Base-by-base conservation (phyloP, 2,888 invertebrate genomes). In the Meloe dianella region DNA sequence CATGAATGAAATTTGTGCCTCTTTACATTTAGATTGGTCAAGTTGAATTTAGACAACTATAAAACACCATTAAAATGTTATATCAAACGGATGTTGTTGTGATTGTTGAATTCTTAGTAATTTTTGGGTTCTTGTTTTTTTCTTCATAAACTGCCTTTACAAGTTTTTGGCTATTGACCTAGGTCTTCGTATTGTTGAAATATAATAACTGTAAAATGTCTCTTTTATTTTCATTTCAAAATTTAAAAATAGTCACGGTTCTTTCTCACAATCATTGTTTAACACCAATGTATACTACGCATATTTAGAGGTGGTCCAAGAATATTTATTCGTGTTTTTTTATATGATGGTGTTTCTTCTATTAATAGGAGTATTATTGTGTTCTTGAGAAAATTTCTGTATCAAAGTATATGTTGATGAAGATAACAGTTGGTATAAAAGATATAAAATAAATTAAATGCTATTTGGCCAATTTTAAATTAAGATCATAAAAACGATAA, bases 161-260 rank as follows among this genome's bases (percentile, higher is more conserved):
- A 41, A 41, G 41, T 41, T 41, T 41, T 41, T 41, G 41, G 17
- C 17, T 41, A 41, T 41, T 41, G 41, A 41, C 41, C 41, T 41
- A 41, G 41, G 41, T 41, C 41, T 41, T 41, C 7, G 17, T 41
- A n/a, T 41, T 41, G 17, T 41, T 41, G 41, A 17, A n/a, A 6
- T 17, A 41, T 6, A 17, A 41, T 41, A 41, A 41, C 41, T 41
- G 41, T 41, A 41, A 41, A 41, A n/a, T 7, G 7, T 6, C 17
- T 41, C n/a, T 41, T 41, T 41, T 41, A 17, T 17, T 41, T 41
- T 41, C n/a, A 7, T n/a, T 17, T 17, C n/a, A 8, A 32, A 10
- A 9, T 32, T 41, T n/a, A n/a, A 41, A 41, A 41, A n/a, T 41
- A 17, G 41, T 41, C n/a, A 41, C 41, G 41, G 5, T 41, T n/a